Conservation (phyloP, 2,113 vertebrate species). For the Rhabdornis inornatus region DNA sequence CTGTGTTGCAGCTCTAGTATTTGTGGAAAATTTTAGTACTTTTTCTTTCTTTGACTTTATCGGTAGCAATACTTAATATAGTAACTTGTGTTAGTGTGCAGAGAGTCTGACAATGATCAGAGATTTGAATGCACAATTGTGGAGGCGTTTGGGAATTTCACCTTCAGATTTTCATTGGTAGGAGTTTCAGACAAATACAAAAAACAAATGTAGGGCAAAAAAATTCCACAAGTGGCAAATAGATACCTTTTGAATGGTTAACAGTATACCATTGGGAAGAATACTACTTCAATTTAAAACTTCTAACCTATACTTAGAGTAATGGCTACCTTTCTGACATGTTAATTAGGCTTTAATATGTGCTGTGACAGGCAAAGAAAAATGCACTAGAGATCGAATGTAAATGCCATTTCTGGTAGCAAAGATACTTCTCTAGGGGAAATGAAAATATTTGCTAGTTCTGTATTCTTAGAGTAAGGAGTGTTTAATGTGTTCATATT, state of each 20-base stretch:
- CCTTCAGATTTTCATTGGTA: not conserved
- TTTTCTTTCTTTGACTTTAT: not conserved
- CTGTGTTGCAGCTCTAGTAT: not conserved
- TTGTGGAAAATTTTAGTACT: not conserved
- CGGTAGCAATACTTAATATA: not conserved
- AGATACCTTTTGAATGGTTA: not conserved
- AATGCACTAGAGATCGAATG: conserved; percentile 34
- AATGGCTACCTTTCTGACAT: conserved; percentile 45
- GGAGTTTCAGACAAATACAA: not conserved
- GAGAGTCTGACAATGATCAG: not conserved
- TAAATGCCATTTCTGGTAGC: conserved; percentile 34
- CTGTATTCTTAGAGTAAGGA: not conserved
- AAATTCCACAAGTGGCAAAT: conserved; percentile 56
- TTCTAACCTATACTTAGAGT: conserved; percentile 37
- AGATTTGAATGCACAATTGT: not conserved
- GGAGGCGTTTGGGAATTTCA: not conserved
- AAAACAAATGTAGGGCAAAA: not conserved
- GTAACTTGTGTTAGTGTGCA: not conserved
- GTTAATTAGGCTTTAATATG: conserved; percentile 58
- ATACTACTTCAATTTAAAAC: not conserved
- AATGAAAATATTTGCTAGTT: conserved; percentile 53
- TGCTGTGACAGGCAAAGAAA: conserved; percentile 31
- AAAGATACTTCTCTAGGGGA: conserved; percentile 36
- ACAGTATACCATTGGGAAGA: not conserved
- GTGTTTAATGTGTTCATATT: conserved; percentile 38